Base-by-base conservation (phyloP, 2,888 invertebrate genomes). In the Parnassius orleans region DNA sequence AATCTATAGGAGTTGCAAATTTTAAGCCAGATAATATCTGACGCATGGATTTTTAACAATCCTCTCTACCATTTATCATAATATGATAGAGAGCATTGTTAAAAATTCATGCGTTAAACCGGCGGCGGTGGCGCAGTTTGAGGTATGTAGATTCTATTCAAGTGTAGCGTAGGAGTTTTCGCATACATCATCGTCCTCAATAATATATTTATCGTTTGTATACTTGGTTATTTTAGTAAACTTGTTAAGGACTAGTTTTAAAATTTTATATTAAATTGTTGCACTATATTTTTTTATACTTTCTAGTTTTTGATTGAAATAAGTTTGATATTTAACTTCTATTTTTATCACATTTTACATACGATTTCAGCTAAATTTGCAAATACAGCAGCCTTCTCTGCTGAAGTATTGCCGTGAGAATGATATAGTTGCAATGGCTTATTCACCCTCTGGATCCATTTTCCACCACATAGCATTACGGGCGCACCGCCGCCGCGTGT, bases 1-100 rank as follows among this genome's bases (percentile, higher is more conserved):
- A 92, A 70, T 93, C 94, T 57, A 95, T 97, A 65, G 97, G 97
- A 1, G 80, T 97, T 0, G 95, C 96, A 42, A 97, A 97, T 83
- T 97, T 96, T 78, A 96, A 95, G 14, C 82, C n/a, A n/a, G n/a
- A n/a, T n/a, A n/a, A n/a, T n/a, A n/a, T n/a, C n/a, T n/a, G n/a
- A n/a, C n/a, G n/a, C n/a, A n/a, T n/a, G n/a, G n/a, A n/a, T n/a
- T n/a, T n/a, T n/a, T n/a, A n/a, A n/a, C n/a, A n/a, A n/a, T n/a
- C n/a, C n/a, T n/a, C n/a, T n/a, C n/a, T n/a, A n/a, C n/a, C n/a
- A n/a, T n/a, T n/a, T n/a, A n/a, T n/a, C n/a, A n/a, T n/a, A n/a
- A 93, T 52, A 96, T 96, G 81, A 80, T 96, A 12, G 87, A 94
- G n/a, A 85, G 94, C 53, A 72, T 96, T 3, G 60, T 78, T 2